Conservation (phyloP, 2,888 invertebrate species). For the Pachliopta kotzebuea region DNA sequence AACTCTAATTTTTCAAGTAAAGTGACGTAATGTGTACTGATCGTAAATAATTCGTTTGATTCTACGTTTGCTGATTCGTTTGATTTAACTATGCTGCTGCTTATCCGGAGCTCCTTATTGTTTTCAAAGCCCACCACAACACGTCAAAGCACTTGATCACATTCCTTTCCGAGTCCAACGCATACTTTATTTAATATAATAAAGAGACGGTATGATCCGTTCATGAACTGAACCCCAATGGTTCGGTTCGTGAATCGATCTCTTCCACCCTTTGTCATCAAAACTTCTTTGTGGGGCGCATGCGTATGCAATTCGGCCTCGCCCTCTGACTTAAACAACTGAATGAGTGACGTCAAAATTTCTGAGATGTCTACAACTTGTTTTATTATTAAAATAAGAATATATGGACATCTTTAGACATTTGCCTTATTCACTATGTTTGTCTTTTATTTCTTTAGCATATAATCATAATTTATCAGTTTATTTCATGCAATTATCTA, state of each 20-base stretch:
- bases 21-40: too few relatives aligned
- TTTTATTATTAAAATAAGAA: constrained; percentile 20
- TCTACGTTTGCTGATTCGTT: too few relatives aligned
- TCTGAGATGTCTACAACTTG: constrained; percentile 24
- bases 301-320: constrained; percentile 45
- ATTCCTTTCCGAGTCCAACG: background rate
- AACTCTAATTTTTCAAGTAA: too few relatives aligned
- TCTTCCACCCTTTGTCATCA: constrained; percentile 10
- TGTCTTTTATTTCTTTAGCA: background rate
- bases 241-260: constrained; percentile 11
- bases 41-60: too few relatives aligned
- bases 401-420: background rate
- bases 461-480: background rate
- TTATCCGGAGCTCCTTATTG: too few relatives aligned
- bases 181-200: background rate
- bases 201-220: constrained; percentile 1
- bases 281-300: constrained; percentile 30
- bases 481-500: background rate
- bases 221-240: constrained; percentile 10
- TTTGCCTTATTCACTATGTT: background rate
- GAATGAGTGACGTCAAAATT: constrained; percentile 54
- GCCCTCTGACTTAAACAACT: constrained; percentile 43
- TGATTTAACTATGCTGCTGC: too few relatives aligned
- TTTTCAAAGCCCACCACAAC: too few relatives aligned
- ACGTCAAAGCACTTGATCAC: background rate